Conservation (phyloP, 64 coral and sea anemone species). For the Hydrozoanthus tunicans region DNA sequence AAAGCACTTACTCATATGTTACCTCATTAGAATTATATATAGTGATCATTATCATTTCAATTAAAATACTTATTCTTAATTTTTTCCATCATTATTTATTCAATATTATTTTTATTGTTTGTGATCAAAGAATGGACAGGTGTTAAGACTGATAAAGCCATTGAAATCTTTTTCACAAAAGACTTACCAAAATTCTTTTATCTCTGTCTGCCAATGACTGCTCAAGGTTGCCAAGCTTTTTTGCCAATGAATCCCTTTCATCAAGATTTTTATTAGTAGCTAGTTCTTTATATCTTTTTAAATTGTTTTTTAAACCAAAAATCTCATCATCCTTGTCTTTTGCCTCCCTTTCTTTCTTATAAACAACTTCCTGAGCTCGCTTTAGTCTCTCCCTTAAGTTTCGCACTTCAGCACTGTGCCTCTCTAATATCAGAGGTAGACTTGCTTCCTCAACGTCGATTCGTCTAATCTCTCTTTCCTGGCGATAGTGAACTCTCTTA, state of each 20-base stretch:
- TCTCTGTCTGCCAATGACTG: slow-evolving; percentile 64
- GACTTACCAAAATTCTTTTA: slow-evolving; percentile 83
- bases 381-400: slow-evolving; percentile 85
- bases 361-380: slow-evolving; percentile 62
- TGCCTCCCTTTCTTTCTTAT: slow-evolving; percentile 82
- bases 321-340: slow-evolving; percentile 70
- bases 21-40: no score
- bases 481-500: slow-evolving; percentile 64
- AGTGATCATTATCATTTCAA: no score
- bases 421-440: slow-evolving; percentile 75
- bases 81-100: no score
- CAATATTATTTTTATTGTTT: no score
- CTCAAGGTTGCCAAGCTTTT: slow-evolving; percentile 68
- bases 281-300: slow-evolving; percentile 73
- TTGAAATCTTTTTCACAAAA: no score
- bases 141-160: no score
- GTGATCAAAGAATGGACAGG: no score
- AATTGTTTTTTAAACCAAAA: slow-evolving; percentile 79
- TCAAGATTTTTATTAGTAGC: slow-evolving; percentile 72
- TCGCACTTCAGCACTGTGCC: slow-evolving; percentile 90
- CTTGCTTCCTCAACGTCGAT: slow-evolving; percentile 78
- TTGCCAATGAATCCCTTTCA: slow-evolving; percentile 76
- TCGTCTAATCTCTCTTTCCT: slow-evolving; percentile 84
- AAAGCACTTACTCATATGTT: no score
- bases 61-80: no score